Percentiles rank a stretch among this genome's conserved stretches.
These are phyloP conservation scores for Ceramica pisi DNA, from an alignment of 2,888 invertebrate genomes.

Conservation along the genomic window DNA sequence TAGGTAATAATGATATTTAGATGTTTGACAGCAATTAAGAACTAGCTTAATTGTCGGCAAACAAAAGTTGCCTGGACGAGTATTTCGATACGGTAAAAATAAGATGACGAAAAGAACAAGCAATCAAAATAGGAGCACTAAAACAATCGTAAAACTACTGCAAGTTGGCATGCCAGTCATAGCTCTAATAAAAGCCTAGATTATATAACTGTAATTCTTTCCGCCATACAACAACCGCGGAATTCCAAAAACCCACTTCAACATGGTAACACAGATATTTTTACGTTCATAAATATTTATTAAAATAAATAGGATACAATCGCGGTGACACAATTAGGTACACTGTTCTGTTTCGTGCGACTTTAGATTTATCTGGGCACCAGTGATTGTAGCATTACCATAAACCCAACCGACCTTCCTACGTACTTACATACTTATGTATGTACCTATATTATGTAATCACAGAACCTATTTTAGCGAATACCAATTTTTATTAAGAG, in stretches of 20 bases:
- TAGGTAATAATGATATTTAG: no score
- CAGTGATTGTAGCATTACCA: constrained; percentile 73
- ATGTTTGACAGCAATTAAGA: no score
- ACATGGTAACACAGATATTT: constrained; percentile 36
- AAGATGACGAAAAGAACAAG: not conserved
- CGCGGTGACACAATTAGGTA: constrained; percentile 67
- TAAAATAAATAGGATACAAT: constrained; percentile 63
- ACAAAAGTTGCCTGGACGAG: no score
- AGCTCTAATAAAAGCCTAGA: not conserved
- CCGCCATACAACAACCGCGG: not conserved
- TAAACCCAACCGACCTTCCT: constrained; percentile 77
- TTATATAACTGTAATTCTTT: not conserved
- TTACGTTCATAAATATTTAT: constrained; percentile 53
- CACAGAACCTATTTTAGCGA: constrained; percentile 41
- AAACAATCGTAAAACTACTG: constrained; percentile 1
- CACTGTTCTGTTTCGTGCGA: constrained; percentile 73
- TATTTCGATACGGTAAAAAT: no score
- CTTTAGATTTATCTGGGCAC: constrained; percentile 74
- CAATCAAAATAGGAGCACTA: not conserved
- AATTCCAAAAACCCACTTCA: constrained; percentile 17
- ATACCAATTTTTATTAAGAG: constrained; percentile 39
- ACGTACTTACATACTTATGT: constrained; percentile 21
- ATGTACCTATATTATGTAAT: constrained; percentile 46
- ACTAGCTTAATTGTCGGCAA: no score
- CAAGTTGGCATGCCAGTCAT: constrained; percentile 2